Evolutionary conservation across 2,113 vertebrate genomes (phyloP).

Genomic region (Syrmaticus mikado): DNA sequence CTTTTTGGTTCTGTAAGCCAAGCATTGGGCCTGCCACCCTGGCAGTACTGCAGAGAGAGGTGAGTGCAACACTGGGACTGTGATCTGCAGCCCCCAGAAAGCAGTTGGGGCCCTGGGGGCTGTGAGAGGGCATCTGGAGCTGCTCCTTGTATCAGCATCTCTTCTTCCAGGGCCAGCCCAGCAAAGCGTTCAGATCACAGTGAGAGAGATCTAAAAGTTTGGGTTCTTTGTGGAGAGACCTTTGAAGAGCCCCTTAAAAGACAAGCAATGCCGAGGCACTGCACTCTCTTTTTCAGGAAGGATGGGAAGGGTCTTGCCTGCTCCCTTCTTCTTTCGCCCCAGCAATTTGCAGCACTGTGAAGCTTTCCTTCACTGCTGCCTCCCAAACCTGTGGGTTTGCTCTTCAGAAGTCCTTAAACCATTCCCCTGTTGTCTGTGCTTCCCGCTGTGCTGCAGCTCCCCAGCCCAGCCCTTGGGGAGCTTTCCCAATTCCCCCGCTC

Average conservation of each 20-base stretch:
- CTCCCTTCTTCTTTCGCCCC: slow-evolving; percentile 6
- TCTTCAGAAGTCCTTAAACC: not conserved
- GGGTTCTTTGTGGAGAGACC: slow-evolving; percentile 44
- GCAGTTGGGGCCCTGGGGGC: not conserved
- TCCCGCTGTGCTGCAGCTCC: not conserved
- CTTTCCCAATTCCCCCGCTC: not conserved
- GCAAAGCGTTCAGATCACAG: not conserved
- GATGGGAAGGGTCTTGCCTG: slow-evolving; percentile 7
- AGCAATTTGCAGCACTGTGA: slow-evolving; percentile 37
- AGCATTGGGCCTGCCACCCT: not conserved
- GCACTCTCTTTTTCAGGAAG: not conserved
- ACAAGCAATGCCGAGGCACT: not conserved
- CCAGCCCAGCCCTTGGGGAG: not conserved
- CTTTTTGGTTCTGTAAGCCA: not conserved
- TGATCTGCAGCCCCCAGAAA: not conserved
- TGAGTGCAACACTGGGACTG: not conserved
- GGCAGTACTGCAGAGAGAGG: not conserved
- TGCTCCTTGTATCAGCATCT: not conserved
- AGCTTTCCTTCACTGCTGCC: not conserved
- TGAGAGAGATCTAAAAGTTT: slow-evolving; percentile 40
- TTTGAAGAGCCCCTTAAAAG: slow-evolving; percentile 56
- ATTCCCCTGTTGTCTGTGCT: not conserved
- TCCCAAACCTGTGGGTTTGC: not conserved
- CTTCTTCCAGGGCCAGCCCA: not conserved
- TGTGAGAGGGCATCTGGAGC: not conserved